Base-by-base conservation (phyloP, 2,113 vertebrate species). In the Panurus biarmicus region DNA sequence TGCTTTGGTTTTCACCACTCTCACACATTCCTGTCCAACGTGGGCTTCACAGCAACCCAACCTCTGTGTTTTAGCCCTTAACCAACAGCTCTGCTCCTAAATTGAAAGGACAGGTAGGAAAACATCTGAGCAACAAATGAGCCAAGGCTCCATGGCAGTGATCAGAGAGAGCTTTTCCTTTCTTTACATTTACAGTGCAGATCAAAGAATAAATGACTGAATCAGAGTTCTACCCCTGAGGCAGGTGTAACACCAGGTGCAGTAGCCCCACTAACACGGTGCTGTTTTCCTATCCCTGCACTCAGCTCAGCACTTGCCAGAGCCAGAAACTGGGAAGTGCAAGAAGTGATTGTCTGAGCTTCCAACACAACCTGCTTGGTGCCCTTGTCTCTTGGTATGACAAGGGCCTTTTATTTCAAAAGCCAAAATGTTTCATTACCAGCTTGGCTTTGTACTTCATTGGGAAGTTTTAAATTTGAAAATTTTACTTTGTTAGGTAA, bases 231-330 rank as follows among this genome's bases (percentile, higher is more conserved):
- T 65, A 12, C 2, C 2, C 69, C n/a, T 11, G 35, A 36, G 70
- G 65, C 73, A 44, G 73, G 48, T n/a, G 40, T 40, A 33, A 62
- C 4, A 2, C 25, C 40, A 53, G 53, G 4, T 58, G 4, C 2
- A 40, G 8, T 10, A 54, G 61, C 14, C 51, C 64, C 65, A 38
- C 51, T 13, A 8, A 35, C 15, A 23, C 0, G 0, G 9, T 3
- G 28, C 14, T 50, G 51, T 31, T 40, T 58, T 54, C 72, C 5
- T 6, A 2, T 36, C 48, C 72, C 65, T 78, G 35, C 7, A 40
- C 28, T 61, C 85, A 91, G 81, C 77, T 81, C 67, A 40, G 64
- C 67, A n/a, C 47, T 54, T 44, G 29, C 20, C 36, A 60, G 86
- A 85, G 19, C 26, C 71, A 76, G 53, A 35, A 64, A 10, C 0